phyloP scores from a whole-genome alignment of 2,888 invertebrate genomes.

The Tetramorium bicarinatum region DNA sequence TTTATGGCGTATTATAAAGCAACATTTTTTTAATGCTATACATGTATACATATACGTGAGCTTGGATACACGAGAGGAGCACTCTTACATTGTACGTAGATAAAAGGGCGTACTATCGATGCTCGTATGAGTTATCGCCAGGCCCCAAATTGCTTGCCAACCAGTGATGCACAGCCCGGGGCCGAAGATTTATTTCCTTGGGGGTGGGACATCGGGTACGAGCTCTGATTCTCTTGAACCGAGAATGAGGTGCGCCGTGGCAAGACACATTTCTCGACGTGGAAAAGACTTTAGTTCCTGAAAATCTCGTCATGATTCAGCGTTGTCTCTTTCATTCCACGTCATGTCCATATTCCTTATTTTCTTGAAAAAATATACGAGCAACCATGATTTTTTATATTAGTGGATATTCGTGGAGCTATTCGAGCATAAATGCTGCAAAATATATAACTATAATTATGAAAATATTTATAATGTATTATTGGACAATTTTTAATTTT shows the following conservation, averaged over 20 bases:
- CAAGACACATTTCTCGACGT: slow-evolving; percentile 64
- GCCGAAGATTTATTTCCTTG: slow-evolving; percentile 84
- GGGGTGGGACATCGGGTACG: slow-evolving; percentile 68
- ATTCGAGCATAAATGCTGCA: background rate
- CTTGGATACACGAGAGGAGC: slow-evolving; percentile 24
- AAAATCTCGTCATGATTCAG: slow-evolving; percentile 61
- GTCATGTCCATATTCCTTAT: background rate
- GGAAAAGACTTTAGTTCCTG: slow-evolving; percentile 61
- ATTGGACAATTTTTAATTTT: background rate
- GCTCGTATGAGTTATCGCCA: slow-evolving; percentile 85
- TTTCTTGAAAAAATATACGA: background rate
- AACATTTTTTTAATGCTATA: slow-evolving; percentile 11
- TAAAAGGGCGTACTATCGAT: slow-evolving; percentile 82
- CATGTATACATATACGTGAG: slow-evolving; percentile 6
- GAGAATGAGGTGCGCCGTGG: slow-evolving; percentile 67
- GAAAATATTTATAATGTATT: background rate
- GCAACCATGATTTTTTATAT: background rate
- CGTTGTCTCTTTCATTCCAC: slow-evolving; percentile 74
- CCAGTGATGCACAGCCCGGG: slow-evolving; percentile 85
- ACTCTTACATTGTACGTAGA: slow-evolving; percentile 66
- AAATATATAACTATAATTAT: background rate
- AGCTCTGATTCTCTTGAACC: slow-evolving; percentile 67
- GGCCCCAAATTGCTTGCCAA: slow-evolving; percentile 86
- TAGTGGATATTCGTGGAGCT: background rate
- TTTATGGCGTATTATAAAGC: background rate